phyloP scores from a whole-genome alignment of 2,888 invertebrate genomes.

The Hydrotaea cyrtoneurina region DNA sequence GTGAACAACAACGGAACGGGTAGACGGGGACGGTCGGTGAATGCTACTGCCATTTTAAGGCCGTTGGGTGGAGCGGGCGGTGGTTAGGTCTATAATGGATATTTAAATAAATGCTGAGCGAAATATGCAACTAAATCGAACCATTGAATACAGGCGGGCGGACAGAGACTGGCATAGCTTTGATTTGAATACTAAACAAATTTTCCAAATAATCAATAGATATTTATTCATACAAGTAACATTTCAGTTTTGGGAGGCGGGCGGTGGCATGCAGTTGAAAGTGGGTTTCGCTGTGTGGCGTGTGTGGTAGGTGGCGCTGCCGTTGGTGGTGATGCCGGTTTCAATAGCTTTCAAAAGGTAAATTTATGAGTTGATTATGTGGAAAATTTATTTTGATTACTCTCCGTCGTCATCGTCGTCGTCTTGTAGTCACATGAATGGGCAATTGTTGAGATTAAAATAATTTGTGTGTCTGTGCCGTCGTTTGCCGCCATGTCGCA shows the following conservation, averaged over 20 bases:
- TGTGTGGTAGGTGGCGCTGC: neutral
- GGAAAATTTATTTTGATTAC: constrained; percentile 58
- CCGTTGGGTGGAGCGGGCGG: neutral
- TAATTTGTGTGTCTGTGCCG: neutral
- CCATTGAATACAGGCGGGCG: neutral
- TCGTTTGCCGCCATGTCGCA: neutral
- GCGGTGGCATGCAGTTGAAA: neutral
- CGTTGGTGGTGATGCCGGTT: too few species aligned
- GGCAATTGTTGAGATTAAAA: constrained; percentile 20
- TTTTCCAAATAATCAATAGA: constrained; percentile 9
- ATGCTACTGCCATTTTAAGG: neutral
- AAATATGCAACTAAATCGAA: neutral
- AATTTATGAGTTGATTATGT: constrained; percentile 53
- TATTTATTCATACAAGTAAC: neutral
- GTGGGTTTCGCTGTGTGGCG: neutral
- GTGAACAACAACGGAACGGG: too few species aligned
- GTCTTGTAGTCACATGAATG: constrained; percentile 41
- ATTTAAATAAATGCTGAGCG: neutral
- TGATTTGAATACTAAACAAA: neutral
- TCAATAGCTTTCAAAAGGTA: neutral
- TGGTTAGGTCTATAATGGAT: neutral
- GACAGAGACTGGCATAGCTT: neutral
- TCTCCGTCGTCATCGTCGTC: neutral
- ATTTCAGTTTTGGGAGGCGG: neutral
- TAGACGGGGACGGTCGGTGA: neutral